Evolutionary conservation across 2,113 vertebrate genomes (phyloP), one percentile per base, ranked within the genome.

Genomic region (Notothenia coriiceps): DNA sequence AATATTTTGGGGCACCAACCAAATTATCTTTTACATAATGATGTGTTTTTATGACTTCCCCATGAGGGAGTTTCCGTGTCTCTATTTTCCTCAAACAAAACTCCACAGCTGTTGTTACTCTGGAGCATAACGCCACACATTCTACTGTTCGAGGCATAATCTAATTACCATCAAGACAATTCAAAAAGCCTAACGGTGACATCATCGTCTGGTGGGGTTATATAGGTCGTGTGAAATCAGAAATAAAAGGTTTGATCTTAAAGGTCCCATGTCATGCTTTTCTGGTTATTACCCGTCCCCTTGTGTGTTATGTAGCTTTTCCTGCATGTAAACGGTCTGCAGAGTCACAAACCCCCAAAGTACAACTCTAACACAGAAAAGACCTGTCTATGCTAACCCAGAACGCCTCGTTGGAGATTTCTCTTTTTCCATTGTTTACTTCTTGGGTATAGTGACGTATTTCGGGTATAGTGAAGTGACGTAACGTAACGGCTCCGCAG

Each of bases 101-200:
- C 71, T 12, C 25, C 52, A 63, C 11, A 44, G 33, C 10, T 17
- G 14, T 35, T 75, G 18, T 46, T 46, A 60, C 7, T 2, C 35
- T 0, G 33, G 46, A 52, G 60, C 46, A 14, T 5, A 6, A 40
- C 10, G 0, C 22, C 20, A 43, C 18, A 44, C 49, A 1, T 56
- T 63, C 54, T 35, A 22, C 40, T 65, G 8, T 73, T 63, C 46
- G 20, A 46, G 1, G 57, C n/a, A n/a, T 77, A 78, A 86, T 76
- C 22, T 5, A 29, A 86, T 76, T 75, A 59, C 29, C 29, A 63
- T 52, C 44, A 11, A 22, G 25, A 43, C 20, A 29, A 18, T 61
- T 35, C 52, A 40, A 68, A 43, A 71, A 1, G 43, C 13, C 18
- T 54, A 11, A 50, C 61, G 8, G 43, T 52, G 70, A 81, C 47